Conservation (phyloP, 1,140 invertebrate genomes). For the Drosophila albomicans region DNA sequence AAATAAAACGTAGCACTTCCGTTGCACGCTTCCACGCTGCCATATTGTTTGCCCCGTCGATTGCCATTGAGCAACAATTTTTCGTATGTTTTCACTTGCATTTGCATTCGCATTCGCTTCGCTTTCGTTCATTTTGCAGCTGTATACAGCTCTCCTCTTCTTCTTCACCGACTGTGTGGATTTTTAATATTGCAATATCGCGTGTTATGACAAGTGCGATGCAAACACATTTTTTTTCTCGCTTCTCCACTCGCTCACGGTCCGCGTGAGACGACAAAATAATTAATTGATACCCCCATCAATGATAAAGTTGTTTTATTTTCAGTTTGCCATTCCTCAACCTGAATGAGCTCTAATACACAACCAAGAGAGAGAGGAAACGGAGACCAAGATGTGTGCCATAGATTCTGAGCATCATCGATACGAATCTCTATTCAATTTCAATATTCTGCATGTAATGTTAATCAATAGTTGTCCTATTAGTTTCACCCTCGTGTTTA, state of each 20-base stretch:
- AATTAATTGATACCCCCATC: slow-evolving; percentile 37
- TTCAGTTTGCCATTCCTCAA: background rate
- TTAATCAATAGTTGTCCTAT: background rate
- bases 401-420: background rate
- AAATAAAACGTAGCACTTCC: slow-evolving; percentile 70
- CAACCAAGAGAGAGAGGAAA: background rate
- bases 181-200: slow-evolving; percentile 67
- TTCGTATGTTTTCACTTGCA: slow-evolving; percentile 66
- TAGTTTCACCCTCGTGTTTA: background rate
- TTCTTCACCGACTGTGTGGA: slow-evolving; percentile 18
- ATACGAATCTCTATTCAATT: background rate
- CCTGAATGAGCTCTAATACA: background rate
- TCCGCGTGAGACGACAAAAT: slow-evolving; percentile 17
- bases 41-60: slow-evolving; percentile 48
- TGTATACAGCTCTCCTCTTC: background rate
- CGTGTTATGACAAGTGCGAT: slow-evolving; percentile 57
- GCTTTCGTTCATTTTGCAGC: slow-evolving; percentile 16
- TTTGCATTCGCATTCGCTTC: slow-evolving; percentile 3
- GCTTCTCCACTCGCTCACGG: background rate
- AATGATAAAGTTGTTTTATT: slow-evolving; percentile 3
- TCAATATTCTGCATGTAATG: background rate
- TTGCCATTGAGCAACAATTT: slow-evolving; percentile 71
- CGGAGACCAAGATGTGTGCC: no score
- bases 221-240: slow-evolving; percentile 3
- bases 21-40: slow-evolving; percentile 25